Evolutionary conservation across 2,888 invertebrate genomes (phyloP), one percentile per base, ranked within the genome.

Genomic region (Aquatica leii): DNA sequence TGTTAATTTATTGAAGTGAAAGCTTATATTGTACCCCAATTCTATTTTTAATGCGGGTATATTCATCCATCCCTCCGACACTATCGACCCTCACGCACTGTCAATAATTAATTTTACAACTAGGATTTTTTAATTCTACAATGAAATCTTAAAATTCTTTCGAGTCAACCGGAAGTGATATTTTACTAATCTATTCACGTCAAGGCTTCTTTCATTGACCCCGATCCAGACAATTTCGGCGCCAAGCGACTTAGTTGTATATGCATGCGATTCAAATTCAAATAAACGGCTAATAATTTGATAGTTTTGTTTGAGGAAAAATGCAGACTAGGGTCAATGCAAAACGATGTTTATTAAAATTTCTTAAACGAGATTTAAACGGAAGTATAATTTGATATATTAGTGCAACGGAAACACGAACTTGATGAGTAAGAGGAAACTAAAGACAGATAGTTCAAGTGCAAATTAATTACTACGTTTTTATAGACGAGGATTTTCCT

Each of bases 171-270:
- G 67, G 67, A 67, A 64, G 61, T 62, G 57, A 51, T 58, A 57
- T 67, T 60, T 64, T 60, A 67, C 56, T 63, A 63, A 63, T 63
- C 54, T 59, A 63, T 63, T 60, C 62, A 63, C 59, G 66, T 60
- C 60, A 62, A 62, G 63, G 60, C 56, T 60, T 57, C 59, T 46
- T 46, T 46, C 54, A 62, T 60, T 66, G 66, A 66, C 66, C 66
- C 60, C 63, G 50, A 66, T 63, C 51, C 60, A 41, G 60, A 60
- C 56, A 56, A 61, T 65, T 65, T 65, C 65, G 65, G 65, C 65
- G 65, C 60, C 64, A 59, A 59, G 35, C 54, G 41, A 54, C 60
- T 60, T 60, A 14, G 40, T 21, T 17, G 50, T 41, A 50, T 59
- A 53, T 59, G 52, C 46, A 53, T 59, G 53, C 20, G 49, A 58